These are phyloP conservation scores for Bombus waltoni DNA, from an alignment of 1,140 invertebrate genomes.

Conservation along the genomic window DNA sequence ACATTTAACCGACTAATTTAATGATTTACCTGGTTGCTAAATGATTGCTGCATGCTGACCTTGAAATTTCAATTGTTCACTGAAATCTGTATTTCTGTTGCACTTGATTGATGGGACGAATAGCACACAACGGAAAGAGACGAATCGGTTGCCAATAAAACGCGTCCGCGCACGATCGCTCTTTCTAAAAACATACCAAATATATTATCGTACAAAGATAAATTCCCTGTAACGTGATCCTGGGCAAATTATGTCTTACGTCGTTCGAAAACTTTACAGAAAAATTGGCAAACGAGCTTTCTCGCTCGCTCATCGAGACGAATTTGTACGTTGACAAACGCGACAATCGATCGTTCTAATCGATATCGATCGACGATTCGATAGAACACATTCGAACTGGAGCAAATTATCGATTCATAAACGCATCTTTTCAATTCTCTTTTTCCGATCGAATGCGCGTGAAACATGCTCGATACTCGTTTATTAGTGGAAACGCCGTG, in stretches of 20 bases:
- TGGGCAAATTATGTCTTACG: no score
- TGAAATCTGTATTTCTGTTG: background rate
- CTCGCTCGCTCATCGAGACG: background rate
- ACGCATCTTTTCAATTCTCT: slow-evolving; percentile 45
- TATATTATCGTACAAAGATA: background rate
- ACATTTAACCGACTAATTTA: slow-evolving; percentile 70
- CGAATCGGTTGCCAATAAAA: background rate
- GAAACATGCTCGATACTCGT: slow-evolving; percentile 31
- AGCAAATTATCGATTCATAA: slow-evolving; percentile 35
- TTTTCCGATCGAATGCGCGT: slow-evolving; percentile 12
- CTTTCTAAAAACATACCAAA: background rate
- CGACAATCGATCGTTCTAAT: background rate
- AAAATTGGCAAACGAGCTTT: background rate
- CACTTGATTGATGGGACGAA: slow-evolving; percentile 5
- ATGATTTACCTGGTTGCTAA: slow-evolving; percentile 29
- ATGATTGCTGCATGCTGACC: slow-evolving; percentile 27
- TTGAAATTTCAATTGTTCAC: slow-evolving; percentile 17
- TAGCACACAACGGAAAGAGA: background rate
- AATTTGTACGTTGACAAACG: background rate
- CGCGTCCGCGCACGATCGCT: background rate
- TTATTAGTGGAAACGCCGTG: slow-evolving; percentile 49
- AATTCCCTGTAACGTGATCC: background rate
- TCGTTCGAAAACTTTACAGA: background rate
- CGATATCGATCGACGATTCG: background rate
- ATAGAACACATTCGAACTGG: background rate